These are phyloP conservation scores for Archivesica marissinica DNA, from an alignment of 1,140 invertebrate genomes.

Conservation along the genomic window DNA sequence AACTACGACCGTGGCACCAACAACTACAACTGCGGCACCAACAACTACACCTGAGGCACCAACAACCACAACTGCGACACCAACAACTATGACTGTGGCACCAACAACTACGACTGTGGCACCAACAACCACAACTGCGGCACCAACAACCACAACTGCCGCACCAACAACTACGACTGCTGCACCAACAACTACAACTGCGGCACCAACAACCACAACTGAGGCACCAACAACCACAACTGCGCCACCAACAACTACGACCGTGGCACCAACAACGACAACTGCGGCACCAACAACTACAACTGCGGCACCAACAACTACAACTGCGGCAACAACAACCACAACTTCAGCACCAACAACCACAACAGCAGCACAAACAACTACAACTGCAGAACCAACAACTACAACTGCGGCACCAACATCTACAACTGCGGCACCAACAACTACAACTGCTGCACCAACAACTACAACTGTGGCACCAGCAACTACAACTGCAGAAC, in stretches of 20 bases:
- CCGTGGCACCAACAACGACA: background rate
- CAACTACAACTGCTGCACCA: background rate
- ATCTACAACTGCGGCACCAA: background rate
- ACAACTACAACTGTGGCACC: background rate
- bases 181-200: background rate
- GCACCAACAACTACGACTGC: background rate
- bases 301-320: background rate
- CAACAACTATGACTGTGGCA: background rate
- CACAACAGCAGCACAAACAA: background rate
- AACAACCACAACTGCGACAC: background rate
- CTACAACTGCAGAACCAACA: background rate
- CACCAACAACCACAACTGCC: background rate
- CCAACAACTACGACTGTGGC: background rate
- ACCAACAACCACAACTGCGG: background rate
- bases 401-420: background rate
- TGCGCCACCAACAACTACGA: background rate
- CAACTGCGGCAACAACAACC: background rate
- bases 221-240: background rate
- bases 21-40: background rate
- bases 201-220: background rate
- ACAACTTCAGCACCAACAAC: background rate
- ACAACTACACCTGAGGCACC: background rate
- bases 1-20: background rate
- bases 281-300: background rate
- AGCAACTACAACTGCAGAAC: background rate